phyloP scores from a whole-genome alignment of 2,797 vertebrate genomes.

The Avahi laniger region DNA sequence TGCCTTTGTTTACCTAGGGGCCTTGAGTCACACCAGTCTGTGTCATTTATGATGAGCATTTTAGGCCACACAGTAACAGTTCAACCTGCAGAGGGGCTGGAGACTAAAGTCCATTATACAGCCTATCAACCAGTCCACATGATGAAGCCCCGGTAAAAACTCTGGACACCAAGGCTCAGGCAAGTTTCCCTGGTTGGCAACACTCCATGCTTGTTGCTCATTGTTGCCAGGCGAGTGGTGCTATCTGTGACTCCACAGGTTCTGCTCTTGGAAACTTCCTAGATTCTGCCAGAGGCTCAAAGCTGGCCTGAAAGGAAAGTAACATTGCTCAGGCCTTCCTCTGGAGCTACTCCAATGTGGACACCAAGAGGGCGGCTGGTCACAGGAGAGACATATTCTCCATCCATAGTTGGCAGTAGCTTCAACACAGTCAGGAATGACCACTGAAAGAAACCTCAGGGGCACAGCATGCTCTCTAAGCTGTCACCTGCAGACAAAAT shows the following conservation, averaged over 20 bases:
- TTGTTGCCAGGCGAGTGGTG: neutral
- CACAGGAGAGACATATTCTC: accelerated
- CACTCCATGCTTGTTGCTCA: neutral
- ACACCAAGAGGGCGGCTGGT: neutral
- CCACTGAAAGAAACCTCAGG: neutral
- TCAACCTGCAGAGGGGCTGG: neutral
- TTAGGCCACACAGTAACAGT: neutral
- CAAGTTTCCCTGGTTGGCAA: neutral
- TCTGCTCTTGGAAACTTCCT: neutral
- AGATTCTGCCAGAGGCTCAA: neutral
- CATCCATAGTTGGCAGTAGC: neutral
- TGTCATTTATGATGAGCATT: neutral
- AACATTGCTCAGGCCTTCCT: neutral
- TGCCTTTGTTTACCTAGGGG: neutral
- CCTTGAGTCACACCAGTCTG: neutral
- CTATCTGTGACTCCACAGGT: neutral
- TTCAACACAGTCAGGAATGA: neutral
- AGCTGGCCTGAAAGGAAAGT: neutral
- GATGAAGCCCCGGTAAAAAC: neutral
- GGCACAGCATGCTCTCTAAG: neutral
- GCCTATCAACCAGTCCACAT: neutral
- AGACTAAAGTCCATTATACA: neutral
- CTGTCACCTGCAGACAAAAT: neutral
- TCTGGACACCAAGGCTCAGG: neutral
- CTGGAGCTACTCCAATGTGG: neutral